Conservation (phyloP, 1,140 invertebrate genomes). For the Sogatella furcifera region DNA sequence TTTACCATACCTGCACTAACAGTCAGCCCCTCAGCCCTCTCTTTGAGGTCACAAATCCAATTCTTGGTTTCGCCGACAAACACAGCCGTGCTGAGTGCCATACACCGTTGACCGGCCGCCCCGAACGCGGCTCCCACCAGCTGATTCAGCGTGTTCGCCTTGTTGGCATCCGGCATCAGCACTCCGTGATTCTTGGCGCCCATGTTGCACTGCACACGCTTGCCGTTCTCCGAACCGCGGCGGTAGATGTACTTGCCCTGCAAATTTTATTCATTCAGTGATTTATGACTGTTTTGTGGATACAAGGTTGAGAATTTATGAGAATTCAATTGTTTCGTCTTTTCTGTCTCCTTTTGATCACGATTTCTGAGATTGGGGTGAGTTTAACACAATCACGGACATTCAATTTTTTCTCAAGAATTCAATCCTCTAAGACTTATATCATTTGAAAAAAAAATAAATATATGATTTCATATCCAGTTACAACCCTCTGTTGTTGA, state of each 20-base stretch:
- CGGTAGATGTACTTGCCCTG: conserved; percentile 94
- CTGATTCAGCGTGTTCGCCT: conserved; percentile 90
- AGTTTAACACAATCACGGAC: too few species aligned
- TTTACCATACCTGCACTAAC: conserved; percentile 77
- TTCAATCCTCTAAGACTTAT: too few species aligned
- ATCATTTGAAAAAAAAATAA: too few species aligned
- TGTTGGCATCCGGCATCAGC: conserved; percentile 94
- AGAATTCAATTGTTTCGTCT: too few species aligned
- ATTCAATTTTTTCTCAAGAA: too few species aligned
- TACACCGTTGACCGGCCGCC: conserved; percentile 88
- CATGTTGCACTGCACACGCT: conserved; percentile 97
- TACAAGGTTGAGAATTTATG: too few species aligned
- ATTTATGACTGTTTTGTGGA: too few species aligned
- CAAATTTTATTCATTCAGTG: too few species aligned
- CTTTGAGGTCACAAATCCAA: conserved; percentile 90
- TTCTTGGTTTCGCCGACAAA: conserved; percentile 90
- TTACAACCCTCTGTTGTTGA: too few species aligned
- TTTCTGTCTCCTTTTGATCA: too few species aligned
- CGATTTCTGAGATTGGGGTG: too few species aligned
- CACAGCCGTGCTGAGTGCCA: conserved; percentile 95
- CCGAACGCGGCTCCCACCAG: conserved; percentile 95
- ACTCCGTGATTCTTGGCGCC: conserved; percentile 99
- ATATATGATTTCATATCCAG: too few species aligned
- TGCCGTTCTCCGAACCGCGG: conserved; percentile 77
- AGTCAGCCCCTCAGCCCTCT: conserved; percentile 77